Conservation (phyloP, 1,140 invertebrate genomes). For the Saccostrea cuccullata region DNA sequence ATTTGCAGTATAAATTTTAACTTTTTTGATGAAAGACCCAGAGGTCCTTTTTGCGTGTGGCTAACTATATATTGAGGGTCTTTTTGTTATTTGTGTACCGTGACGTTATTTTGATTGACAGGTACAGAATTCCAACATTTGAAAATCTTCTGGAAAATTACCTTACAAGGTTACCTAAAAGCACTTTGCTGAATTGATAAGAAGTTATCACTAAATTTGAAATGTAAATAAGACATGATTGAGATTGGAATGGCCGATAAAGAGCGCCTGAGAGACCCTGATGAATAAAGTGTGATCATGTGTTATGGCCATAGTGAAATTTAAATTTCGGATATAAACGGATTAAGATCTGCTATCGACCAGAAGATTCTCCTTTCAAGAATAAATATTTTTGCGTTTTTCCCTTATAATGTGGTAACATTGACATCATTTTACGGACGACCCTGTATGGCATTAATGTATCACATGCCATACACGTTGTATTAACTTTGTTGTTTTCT, state of each 20-base stretch:
- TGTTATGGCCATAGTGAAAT: not conserved
- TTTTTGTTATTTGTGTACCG: not conserved
- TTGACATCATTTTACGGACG: not conserved
- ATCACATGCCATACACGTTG: not conserved
- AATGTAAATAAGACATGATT: constrained; percentile 34
- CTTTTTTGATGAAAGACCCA: not conserved
- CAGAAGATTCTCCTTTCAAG: not conserved
- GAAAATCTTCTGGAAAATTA: not conserved
- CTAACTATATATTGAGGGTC: not conserved
- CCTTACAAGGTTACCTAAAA: constrained; percentile 10
- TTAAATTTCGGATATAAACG: constrained; percentile 26
- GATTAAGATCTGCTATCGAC: not conserved
- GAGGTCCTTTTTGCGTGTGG: not conserved
- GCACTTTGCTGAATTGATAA: constrained; percentile 22
- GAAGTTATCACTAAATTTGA: constrained; percentile 24
- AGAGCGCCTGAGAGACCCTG: not conserved
- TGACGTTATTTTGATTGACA: not conserved
- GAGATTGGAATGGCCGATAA: constrained; percentile 2
- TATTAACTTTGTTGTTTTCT: not conserved
- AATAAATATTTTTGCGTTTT: not conserved
- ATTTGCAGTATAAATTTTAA: not conserved
- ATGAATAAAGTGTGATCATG: not conserved
- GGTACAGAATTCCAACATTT: not conserved
- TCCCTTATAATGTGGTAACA: not conserved
- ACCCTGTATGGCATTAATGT: not conserved